phyloP scores from a whole-genome alignment of 2,888 invertebrate species.

The Abscondita cerata region DNA sequence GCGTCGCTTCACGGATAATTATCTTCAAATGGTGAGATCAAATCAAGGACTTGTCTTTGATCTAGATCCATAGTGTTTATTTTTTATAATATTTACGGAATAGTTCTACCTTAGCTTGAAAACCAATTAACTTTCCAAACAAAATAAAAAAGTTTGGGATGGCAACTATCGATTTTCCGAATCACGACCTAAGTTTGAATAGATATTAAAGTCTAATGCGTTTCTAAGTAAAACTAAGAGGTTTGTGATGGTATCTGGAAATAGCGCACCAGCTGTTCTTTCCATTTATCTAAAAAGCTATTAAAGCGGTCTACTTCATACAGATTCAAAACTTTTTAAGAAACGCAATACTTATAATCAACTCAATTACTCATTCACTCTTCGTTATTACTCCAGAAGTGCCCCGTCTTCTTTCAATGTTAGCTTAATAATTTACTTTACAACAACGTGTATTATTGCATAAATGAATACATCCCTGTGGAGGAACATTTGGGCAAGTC shows the following conservation, averaged over 20 bases:
- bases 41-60: conserved; percentile 21
- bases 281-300: conserved; percentile 29
- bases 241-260: conserved; percentile 36
- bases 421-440: no score
- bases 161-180: conserved; percentile 25
- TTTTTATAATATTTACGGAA: no score
- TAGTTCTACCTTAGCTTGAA: no score
- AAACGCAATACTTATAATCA: background rate
- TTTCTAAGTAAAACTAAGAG: conserved; percentile 37
- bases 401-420: no score
- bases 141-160: conserved; percentile 19
- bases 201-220: conserved; percentile 36
- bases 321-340: conserved; percentile 17
- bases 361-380: no score
- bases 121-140: conserved; percentile 20
- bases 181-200: conserved; percentile 33
- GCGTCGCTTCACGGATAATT: conserved; percentile 34
- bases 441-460: background rate
- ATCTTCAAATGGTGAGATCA: conserved; percentile 27
- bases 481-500: background rate
- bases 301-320: conserved; percentile 19
- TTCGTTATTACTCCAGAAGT: no score
- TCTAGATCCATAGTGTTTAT: conserved; percentile 16
- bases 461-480: background rate
- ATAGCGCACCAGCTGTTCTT: conserved; percentile 32